Conservation (phyloP, 2,797 vertebrate species). For the Cyprinella venusta region DNA sequence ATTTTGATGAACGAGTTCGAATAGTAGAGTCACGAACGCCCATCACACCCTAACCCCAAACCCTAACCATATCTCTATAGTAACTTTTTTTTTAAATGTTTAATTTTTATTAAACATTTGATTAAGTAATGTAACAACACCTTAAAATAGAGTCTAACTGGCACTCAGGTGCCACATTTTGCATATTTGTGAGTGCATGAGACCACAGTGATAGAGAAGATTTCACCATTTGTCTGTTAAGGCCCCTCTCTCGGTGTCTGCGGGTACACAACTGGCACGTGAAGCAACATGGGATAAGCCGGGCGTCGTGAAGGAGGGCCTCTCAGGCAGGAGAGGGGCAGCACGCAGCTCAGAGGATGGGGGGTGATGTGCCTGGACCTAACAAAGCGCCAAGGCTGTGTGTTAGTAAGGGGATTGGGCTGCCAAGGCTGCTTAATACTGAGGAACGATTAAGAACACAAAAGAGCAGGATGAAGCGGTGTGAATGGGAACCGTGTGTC, state of each 20-base stretch:
- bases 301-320: conserved; percentile 64
- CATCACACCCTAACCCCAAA: no score
- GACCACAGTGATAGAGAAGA: conserved; percentile 30
- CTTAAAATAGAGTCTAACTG: neutral
- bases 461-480: conserved; percentile 63
- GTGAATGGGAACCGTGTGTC: conserved; percentile 70
- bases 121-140: no score
- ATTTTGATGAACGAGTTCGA: no score
- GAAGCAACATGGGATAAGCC: conserved; percentile 72
- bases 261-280: conserved; percentile 72
- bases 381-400: conserved; percentile 66
- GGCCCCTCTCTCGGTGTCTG: conserved; percentile 67
- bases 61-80: no score
- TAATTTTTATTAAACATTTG: no score
- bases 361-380: conserved; percentile 52
- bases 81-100: no score
- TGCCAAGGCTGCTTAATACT: conserved; percentile 67
- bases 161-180: neutral
- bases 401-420: conserved; percentile 66
- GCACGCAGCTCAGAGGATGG: conserved; percentile 47
- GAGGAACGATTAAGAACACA: conserved; percentile 70
- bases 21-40: no score
- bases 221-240: conserved; percentile 58
- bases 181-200: neutral
- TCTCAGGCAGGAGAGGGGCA: conserved; percentile 53